These are phyloP conservation scores for Agrotis exclamationis DNA, from an alignment of 2,888 invertebrate genomes.

Conservation along the genomic window DNA sequence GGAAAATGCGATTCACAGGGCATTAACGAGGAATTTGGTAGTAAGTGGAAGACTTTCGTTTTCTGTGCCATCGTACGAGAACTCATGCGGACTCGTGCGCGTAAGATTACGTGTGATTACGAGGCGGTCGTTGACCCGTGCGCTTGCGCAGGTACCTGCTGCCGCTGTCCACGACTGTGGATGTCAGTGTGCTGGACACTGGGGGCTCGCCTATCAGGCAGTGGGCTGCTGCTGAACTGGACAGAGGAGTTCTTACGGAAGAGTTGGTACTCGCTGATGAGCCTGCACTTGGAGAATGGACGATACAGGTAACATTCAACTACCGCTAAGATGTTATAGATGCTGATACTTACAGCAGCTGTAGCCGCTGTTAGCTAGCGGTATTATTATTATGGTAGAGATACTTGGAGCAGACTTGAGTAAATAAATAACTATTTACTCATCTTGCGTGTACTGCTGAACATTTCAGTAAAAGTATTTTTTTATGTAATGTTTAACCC, in stretches of 20 bases:
- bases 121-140: slow-evolving; percentile 79
- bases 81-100: slow-evolving; percentile 82
- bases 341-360: neutral
- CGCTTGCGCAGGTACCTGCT: slow-evolving; percentile 80
- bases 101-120: slow-evolving; percentile 86
- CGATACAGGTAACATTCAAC: slow-evolving; percentile 90
- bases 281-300: slow-evolving; percentile 97
- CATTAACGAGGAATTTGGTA: slow-evolving; percentile 37
- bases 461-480: neutral
- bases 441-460: too few species aligned
- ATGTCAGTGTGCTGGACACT: slow-evolving; percentile 83
- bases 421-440: neutral
- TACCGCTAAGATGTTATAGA: neutral
- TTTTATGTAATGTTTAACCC: neutral
- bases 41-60: slow-evolving; percentile 80
- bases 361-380: too few species aligned
- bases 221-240: slow-evolving; percentile 93
- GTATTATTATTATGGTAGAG: too few species aligned
- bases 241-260: slow-evolving; percentile 94
- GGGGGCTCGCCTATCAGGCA: slow-evolving; percentile 95
- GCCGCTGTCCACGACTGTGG: slow-evolving; percentile 82
- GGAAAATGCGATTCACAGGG: slow-evolving; percentile 51
- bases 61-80: slow-evolving; percentile 80
- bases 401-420: too few species aligned
- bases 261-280: slow-evolving; percentile 95